phyloP scores from a whole-genome alignment of 2,113 vertebrate genomes.

The Semicossyphus pulcher region DNA sequence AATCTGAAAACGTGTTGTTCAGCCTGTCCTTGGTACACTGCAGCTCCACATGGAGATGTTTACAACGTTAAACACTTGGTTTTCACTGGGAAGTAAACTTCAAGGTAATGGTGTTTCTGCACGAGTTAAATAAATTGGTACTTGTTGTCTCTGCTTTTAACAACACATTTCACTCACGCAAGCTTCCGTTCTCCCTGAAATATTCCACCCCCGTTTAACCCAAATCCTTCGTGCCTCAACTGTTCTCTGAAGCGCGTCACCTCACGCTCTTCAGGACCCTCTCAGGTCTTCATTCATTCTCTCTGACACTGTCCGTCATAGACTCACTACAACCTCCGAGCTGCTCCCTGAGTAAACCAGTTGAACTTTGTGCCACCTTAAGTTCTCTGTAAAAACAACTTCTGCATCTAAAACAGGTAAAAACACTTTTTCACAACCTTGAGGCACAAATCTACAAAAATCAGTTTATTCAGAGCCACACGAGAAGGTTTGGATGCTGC shows the following conservation, averaged over 20 bases:
- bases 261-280: conserved; percentile 12
- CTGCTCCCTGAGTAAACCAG: conserved; percentile 51
- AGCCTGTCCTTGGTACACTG: too few species aligned
- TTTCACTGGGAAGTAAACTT: too few species aligned
- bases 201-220: conserved; percentile 18
- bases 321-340: conserved; percentile 9
- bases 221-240: conserved; percentile 14
- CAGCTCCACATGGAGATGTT: too few species aligned
- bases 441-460: neutral
- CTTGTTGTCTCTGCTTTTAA: neutral
- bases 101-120: too few species aligned
- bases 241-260: conserved; percentile 14
- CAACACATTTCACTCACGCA: conserved; percentile 20
- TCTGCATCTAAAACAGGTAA: neutral
- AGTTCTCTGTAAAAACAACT: neutral
- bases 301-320: conserved; percentile 35
- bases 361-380: conserved; percentile 34
- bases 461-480: neutral
- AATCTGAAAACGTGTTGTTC: too few species aligned
- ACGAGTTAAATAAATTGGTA: neutral
- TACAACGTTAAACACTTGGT: too few species aligned
- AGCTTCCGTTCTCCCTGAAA: conserved; percentile 1
- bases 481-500: conserved; percentile 1
- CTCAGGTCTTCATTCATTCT: conserved; percentile 46
- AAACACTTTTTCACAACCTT: neutral